Evolutionary conservation across 2,797 vertebrate species (phyloP), one percentile per base, ranked within the genome.

Genomic region (Coreius guichenoti): DNA sequence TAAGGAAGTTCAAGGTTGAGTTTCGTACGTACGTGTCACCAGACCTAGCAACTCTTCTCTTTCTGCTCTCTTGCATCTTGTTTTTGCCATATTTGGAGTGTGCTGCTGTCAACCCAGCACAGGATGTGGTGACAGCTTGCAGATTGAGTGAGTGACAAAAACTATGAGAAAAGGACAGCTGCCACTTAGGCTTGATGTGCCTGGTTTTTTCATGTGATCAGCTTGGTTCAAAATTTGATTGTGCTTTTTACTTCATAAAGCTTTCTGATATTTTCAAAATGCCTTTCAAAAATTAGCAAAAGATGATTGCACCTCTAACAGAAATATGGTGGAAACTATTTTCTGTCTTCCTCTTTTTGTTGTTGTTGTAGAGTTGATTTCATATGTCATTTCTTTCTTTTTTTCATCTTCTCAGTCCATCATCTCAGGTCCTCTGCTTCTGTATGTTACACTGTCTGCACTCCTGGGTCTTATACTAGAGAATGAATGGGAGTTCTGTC

Each of bases 71-170:
- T 80, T 80, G 51, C 77, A 63, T 68, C 33, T 78, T 74, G 86
- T 94, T 94, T 93, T 96, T 91, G 92, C 95, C 95, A 93, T 96
- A 96, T 96, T 95, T 93, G 95, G 95, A 94, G 90, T 72, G 87
- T 26, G 91, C 92, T 47, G 88, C 90, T 93, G 88, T 91, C 87
- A 78, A 84, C 86, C 49, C 81, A 68, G 56, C 81, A 92, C 94
- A 94, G 95, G 95, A 96, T 95, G 95, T 95, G 93, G 93, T 90
- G 85, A 89, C 87, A 82, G 39, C 84, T 81, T 77, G 86, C 75
- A 86, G 86, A 87, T 8, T 51, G 26, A 87, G 51, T 45, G 83
- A 86, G 81, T 77, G 63, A 84, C 80, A 82, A 72, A 85, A 80
- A 74, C 75, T 39, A 2, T 21, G 84, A 83, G 79, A 58, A 87